These are phyloP conservation scores for Porites divaricata DNA, from an alignment of 92 coral and sea anemone species.

Conservation along the genomic window DNA sequence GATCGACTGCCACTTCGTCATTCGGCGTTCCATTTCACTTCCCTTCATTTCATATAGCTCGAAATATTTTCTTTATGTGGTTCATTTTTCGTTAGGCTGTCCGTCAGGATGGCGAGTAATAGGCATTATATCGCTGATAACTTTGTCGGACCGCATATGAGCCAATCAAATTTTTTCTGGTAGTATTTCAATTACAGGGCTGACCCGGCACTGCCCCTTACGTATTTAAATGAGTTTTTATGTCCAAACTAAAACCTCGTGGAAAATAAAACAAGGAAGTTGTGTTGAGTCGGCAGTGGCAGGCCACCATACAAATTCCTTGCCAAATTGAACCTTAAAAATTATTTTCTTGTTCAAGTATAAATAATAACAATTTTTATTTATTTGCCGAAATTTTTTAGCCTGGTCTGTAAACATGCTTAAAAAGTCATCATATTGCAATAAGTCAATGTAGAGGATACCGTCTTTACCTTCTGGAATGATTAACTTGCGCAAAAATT, in stretches of 20 bases:
- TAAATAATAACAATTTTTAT: neutral
- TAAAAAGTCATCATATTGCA: conserved; percentile 12
- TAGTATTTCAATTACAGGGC: neutral
- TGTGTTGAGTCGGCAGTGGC: too few relatives aligned
- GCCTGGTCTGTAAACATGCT: neutral
- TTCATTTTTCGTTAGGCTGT: neutral
- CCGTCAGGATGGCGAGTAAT: neutral
- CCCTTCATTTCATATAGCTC: neutral
- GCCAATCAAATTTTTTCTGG: neutral
- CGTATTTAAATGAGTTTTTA: neutral
- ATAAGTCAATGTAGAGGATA: conserved; percentile 5
- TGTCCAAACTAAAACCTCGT: neutral
- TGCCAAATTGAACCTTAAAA: neutral
- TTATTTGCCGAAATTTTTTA: conserved; percentile 1
- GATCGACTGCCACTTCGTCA: too few relatives aligned
- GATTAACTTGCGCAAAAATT: neutral
- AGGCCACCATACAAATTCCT: too few relatives aligned
- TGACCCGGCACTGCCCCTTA: neutral
- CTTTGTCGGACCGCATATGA: conserved; percentile 5
- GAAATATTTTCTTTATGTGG: neutral
- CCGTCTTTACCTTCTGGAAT: neutral
- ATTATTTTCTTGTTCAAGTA: neutral
- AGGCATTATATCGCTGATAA: conserved; percentile 5
- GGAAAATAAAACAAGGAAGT: neutral
- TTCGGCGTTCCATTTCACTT: neutral